Evolutionary conservation across 2,888 invertebrate genomes (phyloP).

Genomic region (Agrotis exclamationis): DNA sequence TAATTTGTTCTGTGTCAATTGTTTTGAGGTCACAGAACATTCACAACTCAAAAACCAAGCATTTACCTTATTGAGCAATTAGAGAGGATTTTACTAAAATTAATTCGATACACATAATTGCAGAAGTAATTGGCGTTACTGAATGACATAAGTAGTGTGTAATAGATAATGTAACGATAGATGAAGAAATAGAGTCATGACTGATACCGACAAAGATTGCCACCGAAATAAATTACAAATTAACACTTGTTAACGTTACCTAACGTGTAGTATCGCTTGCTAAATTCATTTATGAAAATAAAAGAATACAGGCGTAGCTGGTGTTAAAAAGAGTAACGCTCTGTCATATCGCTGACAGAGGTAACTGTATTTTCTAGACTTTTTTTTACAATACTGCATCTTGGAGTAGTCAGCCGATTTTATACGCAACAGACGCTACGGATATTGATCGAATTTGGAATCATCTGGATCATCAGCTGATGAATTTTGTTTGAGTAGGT

Average conservation of each 20-base stretch:
- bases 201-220: conserved; percentile 35
- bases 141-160: conserved; percentile 56
- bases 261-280: conserved; percentile 30
- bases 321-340: conserved; percentile 25
- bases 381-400: conserved; percentile 20
- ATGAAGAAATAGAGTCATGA: conserved; percentile 45
- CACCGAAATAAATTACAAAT: conserved; percentile 52
- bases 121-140: conserved; percentile 39
- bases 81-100: conserved; percentile 33
- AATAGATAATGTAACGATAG: conserved; percentile 48
- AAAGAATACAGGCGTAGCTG: conserved; percentile 14
- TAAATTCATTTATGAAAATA: conserved; percentile 28
- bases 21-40: conserved; percentile 31
- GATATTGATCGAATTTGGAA: conserved; percentile 20
- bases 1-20: conserved; percentile 46
- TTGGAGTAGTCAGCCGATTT: conserved; percentile 24
- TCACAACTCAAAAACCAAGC: conserved; percentile 13
- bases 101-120: conserved; percentile 45
- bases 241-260: conserved; percentile 37
- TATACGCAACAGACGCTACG: conserved; percentile 14
- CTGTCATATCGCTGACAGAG: conserved; percentile 27
- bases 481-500: neutral
- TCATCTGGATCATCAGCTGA: conserved; percentile 7
- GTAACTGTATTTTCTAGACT: conserved; percentile 30
- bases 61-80: conserved; percentile 33